Conservation (phyloP, 2,888 invertebrate genomes). For the Cheilosia impressa region DNA sequence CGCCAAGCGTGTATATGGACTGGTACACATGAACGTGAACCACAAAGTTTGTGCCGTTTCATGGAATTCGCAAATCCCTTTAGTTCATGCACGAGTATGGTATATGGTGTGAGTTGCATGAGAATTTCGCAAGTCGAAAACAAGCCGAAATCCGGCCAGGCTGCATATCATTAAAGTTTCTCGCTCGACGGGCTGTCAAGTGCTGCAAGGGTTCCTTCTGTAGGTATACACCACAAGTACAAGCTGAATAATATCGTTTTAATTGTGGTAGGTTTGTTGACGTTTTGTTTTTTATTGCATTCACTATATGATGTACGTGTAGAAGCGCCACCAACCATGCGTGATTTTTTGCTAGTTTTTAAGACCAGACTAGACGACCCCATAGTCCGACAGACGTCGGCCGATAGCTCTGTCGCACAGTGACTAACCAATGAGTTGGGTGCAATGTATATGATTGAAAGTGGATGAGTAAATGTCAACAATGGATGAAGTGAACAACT, state of each 20-base stretch:
- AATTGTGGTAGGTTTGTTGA: conserved; percentile 54
- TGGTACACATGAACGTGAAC: conserved; percentile 29
- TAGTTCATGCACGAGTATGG: not conserved
- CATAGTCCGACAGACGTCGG: conserved; percentile 41
- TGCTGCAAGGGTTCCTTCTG: conserved; percentile 17
- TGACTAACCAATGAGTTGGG: conserved; percentile 55
- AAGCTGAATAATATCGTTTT: conserved; percentile 42
- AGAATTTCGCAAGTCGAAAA: conserved; percentile 40
- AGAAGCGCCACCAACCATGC: conserved; percentile 44
- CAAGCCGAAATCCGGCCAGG: conserved; percentile 47
- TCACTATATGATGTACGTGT: not conserved
- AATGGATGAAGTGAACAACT: conserved; percentile 18
- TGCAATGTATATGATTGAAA: conserved; percentile 20
- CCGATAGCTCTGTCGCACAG: not conserved
- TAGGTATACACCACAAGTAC: conserved; percentile 1
- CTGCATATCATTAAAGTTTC: conserved; percentile 58
- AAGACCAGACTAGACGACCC: conserved; percentile 53
- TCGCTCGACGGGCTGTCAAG: conserved; percentile 46
- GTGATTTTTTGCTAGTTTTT: conserved; percentile 15
- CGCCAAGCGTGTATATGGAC: not conserved
- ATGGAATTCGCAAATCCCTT: conserved; percentile 44
- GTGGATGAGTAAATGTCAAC: conserved; percentile 49
- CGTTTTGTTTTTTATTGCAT: not conserved
- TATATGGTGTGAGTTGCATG: conserved; percentile 59
- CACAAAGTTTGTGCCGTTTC: conserved; percentile 42